Percentiles rank a stretch among this genome's conserved stretches.
These are phyloP conservation scores for Meghimatium bilineatum DNA, from an alignment of 2,888 invertebrate genomes.

Conservation along the genomic window DNA sequence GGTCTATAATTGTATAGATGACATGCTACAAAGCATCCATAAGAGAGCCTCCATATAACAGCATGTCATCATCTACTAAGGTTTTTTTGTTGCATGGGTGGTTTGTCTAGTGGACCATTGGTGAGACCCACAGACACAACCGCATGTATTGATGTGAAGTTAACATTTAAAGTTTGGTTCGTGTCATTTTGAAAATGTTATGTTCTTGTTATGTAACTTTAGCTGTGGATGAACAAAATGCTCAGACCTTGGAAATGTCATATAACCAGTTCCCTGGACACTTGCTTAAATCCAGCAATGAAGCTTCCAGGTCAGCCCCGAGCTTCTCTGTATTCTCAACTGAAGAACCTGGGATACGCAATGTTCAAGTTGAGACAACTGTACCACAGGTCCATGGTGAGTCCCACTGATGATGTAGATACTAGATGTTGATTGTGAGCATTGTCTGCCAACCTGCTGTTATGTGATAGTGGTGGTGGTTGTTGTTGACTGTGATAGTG, in stretches of 20 bases:
- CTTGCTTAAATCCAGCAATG: slow-evolving; percentile 56
- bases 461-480: not conserved
- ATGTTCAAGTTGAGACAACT: slow-evolving; percentile 3
- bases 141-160: too few relatives aligned
- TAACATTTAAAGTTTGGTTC: too few relatives aligned
- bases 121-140: too few relatives aligned
- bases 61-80: too few relatives aligned
- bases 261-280: slow-evolving; percentile 53
- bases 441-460: not conserved
- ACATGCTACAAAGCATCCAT: too few relatives aligned
- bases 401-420: not conserved
- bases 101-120: too few relatives aligned
- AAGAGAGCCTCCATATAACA: too few relatives aligned
- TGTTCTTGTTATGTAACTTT: slow-evolving; percentile 41
- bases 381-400: not conserved
- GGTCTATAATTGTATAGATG: too few relatives aligned
- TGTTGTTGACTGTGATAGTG: not conserved
- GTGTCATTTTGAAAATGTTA: not conserved
- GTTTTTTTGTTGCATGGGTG: too few relatives aligned
- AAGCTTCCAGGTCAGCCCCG: slow-evolving; percentile 69
- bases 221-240: slow-evolving; percentile 82
- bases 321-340: slow-evolving; percentile 66
- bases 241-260: slow-evolving; percentile 67
- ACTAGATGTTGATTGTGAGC: not conserved
- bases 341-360: not conserved